A percentile compares a stretch with the other conserved stretches of the same genome.
Conservation (phyloP, 1,140 invertebrate species). For the Nomia melanderi region DNA sequence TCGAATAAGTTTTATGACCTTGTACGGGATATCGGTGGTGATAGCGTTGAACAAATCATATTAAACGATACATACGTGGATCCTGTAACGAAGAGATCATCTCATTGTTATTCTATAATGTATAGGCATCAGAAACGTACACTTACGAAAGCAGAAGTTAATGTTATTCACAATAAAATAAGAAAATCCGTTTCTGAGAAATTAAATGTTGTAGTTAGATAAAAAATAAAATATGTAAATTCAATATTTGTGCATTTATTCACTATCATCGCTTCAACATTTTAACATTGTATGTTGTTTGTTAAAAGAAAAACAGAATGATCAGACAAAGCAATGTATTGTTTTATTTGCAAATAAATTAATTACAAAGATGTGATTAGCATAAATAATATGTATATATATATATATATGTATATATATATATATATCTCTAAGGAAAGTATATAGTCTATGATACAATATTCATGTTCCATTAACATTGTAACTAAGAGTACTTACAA, state of each 20-base stretch:
- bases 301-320: neutral
- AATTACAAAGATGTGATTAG: conserved; percentile 71
- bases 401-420: too few relatives aligned
- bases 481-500: conserved; percentile 66
- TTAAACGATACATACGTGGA: conserved; percentile 94
- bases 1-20: conserved; percentile 97
- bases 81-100: conserved; percentile 90
- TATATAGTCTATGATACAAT: conserved; percentile 56
- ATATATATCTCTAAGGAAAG: conserved; percentile 64
- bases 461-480: conserved; percentile 51
- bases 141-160: conserved; percentile 94
- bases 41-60: conserved; percentile 95
- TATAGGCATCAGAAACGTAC: conserved; percentile 97
- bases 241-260: neutral
- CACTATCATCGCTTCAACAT: neutral
- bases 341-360: conserved; percentile 74
- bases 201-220: conserved; percentile 89
- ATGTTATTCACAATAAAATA: conserved; percentile 91
- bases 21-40: conserved; percentile 92
- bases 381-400: conserved; percentile 70
- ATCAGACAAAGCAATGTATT: conserved; percentile 71
- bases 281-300: too few relatives aligned
- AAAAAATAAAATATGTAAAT: conserved; percentile 65
- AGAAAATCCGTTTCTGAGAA: conserved; percentile 82
- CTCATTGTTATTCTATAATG: conserved; percentile 95